Conservation (phyloP, 2,888 invertebrate genomes). For the Tinea trinotella region DNA sequence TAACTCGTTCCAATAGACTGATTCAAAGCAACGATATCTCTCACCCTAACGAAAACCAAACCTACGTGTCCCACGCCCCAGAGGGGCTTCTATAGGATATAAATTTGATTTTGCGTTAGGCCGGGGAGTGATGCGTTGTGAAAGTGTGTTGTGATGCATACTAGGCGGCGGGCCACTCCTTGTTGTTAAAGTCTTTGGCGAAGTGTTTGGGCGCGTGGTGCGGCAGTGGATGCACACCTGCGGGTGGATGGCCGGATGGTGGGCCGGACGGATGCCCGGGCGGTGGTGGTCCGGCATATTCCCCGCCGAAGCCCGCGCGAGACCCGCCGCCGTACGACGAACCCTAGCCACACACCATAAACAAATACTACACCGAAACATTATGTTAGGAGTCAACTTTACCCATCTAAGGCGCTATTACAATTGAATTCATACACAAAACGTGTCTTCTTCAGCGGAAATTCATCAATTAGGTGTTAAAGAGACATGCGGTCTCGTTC, state of each 20-base stretch:
- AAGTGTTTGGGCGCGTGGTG: slow-evolving; percentile 73
- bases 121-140: too few species aligned
- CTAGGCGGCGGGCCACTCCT: slow-evolving; percentile 72
- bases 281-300: slow-evolving; percentile 20
- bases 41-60: neutral
- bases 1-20: neutral
- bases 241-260: slow-evolving; percentile 44
- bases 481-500: too few species aligned
- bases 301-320: slow-evolving; percentile 53
- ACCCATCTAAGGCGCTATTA: neutral
- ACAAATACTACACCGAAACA: neutral
- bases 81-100: neutral
- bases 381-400: slow-evolving; percentile 19
- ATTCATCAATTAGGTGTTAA: too few species aligned
- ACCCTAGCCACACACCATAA: slow-evolving; percentile 39
- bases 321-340: slow-evolving; percentile 65
- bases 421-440: too few species aligned
- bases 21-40: neutral
- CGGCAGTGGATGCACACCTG: slow-evolving; percentile 67
- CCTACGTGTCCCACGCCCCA: neutral
- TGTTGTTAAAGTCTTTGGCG: slow-evolving; percentile 67
- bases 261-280: slow-evolving; percentile 33
- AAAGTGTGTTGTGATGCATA: slow-evolving; percentile 21
- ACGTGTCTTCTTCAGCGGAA: too few species aligned
- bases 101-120: neutral